These are phyloP conservation scores for Ranitomeya imitator DNA, from an alignment of 2,113 vertebrate species.

Conservation along the genomic window DNA sequence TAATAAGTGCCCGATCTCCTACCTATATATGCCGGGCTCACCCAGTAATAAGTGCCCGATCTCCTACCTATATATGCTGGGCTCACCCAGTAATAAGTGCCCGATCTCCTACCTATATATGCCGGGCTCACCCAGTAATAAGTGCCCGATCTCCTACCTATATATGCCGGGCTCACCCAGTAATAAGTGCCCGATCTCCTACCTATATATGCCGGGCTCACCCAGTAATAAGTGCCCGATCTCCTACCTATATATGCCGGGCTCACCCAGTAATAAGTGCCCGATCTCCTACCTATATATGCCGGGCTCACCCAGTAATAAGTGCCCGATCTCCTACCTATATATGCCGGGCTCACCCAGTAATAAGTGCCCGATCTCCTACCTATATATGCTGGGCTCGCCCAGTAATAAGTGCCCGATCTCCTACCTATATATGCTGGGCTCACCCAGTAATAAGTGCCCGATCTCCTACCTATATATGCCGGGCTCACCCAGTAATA, in stretches of 20 bases:
- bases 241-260: too few species aligned
- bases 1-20: conserved; percentile 30
- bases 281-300: too few species aligned
- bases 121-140: conserved; percentile 9
- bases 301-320: conserved; percentile 9
- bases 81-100: conserved; percentile 21
- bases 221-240: conserved; percentile 30
- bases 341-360: not conserved
- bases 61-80: too few species aligned
- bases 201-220: not conserved
- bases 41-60: conserved; percentile 30
- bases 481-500: conserved; percentile 9
- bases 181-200: conserved; percentile 30
- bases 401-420: conserved; percentile 30
- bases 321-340: too few species aligned
- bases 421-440: too few species aligned
- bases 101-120: too few species aligned
- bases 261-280: conserved; percentile 21
- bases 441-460: conserved; percentile 21
- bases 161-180: not conserved
- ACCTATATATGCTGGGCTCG: too few species aligned
- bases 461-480: too few species aligned
- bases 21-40: not conserved
- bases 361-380: conserved; percentile 30
- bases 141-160: too few species aligned